Evolutionary conservation across 2,888 invertebrate species (phyloP).

Genomic region (Apantesis nais): DNA sequence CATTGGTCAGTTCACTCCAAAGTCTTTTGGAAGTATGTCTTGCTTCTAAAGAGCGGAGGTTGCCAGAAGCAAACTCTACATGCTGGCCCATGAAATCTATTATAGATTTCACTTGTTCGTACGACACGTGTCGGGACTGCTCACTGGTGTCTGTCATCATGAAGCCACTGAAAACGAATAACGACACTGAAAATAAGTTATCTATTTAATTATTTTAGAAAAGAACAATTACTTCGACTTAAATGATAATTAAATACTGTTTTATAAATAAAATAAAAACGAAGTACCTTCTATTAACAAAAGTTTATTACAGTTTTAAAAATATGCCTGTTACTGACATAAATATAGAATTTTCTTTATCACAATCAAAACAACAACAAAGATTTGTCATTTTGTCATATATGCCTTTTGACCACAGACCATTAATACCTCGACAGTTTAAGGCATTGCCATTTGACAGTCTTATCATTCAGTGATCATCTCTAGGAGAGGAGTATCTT

Average conservation of each 20-base stretch:
- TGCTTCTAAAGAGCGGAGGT: constrained; percentile 62
- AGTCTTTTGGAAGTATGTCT: constrained; percentile 65
- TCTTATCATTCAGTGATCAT: not conserved
- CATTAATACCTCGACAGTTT: not conserved
- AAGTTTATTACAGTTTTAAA: not conserved
- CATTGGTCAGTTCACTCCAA: constrained; percentile 66
- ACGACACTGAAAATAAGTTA: not conserved
- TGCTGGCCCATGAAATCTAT: constrained; percentile 74
- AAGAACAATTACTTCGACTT: not conserved
- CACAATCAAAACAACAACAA: constrained; percentile 1
- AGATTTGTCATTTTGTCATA: not conserved
- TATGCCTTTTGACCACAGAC: not conserved
- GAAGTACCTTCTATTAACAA: not conserved
- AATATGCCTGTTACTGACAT: not conserved
- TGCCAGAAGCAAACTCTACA: constrained; percentile 66
- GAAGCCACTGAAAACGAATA: not conserved
- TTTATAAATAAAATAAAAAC: not conserved
- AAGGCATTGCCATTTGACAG: not conserved
- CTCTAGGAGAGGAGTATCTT: not conserved
- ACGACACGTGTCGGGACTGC: constrained; percentile 57
- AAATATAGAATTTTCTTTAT: not conserved
- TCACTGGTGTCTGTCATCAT: constrained; percentile 48
- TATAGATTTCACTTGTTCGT: constrained; percentile 67
- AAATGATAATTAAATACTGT: not conserved
- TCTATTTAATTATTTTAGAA: not conserved